Conservation (phyloP, 2,888 invertebrate species). For the Agrotis clavis region DNA sequence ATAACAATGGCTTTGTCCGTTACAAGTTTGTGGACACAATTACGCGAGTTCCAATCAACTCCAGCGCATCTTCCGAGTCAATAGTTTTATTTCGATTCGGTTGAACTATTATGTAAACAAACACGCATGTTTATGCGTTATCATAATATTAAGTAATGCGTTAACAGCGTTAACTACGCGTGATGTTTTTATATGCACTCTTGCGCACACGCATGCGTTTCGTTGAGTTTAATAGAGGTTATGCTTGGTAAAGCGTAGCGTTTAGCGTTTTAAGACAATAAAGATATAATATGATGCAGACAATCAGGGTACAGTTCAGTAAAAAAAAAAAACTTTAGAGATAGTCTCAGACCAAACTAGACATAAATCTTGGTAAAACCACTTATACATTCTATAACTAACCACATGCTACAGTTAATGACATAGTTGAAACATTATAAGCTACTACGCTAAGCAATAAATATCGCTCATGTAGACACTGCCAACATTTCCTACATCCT, state of each 20-base stretch:
- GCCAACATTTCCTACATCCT: conserved; percentile 43
- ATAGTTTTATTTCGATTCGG: conserved; percentile 34
- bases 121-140: conserved; percentile 41
- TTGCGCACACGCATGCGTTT: conserved; percentile 19
- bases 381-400: conserved; percentile 2
- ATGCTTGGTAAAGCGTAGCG: conserved; percentile 9
- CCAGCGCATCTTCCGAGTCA: conserved; percentile 25
- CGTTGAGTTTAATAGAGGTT: conserved; percentile 20
- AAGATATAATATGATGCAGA: neutral
- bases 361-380: conserved; percentile 12
- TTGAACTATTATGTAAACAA: conserved; percentile 56
- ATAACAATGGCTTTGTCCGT: conserved; percentile 17
- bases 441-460: conserved; percentile 39
- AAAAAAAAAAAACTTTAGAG: neutral
- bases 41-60: conserved; percentile 29
- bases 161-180: conserved; percentile 22
- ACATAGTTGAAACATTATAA: conserved; percentile 20
- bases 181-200: conserved; percentile 34
- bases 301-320: neutral
- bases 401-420: neutral
- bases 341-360: neutral
- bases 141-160: conserved; percentile 29
- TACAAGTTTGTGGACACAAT: conserved; percentile 17
- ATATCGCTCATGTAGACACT: conserved; percentile 18
- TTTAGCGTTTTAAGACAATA: neutral